phyloP scores from a whole-genome alignment of 2,797 vertebrate genomes.

The Acrossocheilus wenchowensis region DNA sequence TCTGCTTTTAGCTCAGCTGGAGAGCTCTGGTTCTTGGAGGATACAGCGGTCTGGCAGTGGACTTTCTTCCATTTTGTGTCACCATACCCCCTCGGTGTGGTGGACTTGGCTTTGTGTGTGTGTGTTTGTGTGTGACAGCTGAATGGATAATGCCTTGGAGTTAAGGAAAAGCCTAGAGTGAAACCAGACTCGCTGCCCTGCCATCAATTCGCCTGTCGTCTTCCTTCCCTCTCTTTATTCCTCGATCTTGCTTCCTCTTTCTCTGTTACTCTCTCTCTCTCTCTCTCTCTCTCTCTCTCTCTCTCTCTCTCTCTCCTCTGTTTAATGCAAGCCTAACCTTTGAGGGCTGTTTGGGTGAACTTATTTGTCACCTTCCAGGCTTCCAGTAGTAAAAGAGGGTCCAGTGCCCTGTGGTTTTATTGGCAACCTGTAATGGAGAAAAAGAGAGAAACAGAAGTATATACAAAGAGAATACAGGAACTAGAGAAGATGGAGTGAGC shows the following conservation, averaged over 20 bases:
- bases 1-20: constrained; percentile 44
- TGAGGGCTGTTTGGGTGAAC: constrained; percentile 75
- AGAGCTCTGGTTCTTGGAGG: constrained; percentile 36
- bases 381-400: constrained; percentile 65
- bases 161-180: constrained; percentile 57
- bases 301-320: constrained; percentile 14
- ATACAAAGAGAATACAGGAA: constrained; percentile 38
- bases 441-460: constrained; percentile 18
- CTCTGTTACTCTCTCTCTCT: constrained; percentile 16
- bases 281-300: constrained; percentile 18
- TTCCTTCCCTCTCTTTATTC: constrained; percentile 33
- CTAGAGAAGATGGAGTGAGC: constrained; percentile 47
- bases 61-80: constrained; percentile 52
- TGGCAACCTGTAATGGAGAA: constrained; percentile 47
- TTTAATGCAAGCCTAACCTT: constrained; percentile 79
- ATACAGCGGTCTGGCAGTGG: constrained; percentile 47
- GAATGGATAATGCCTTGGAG: constrained; percentile 60
- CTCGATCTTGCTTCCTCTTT: constrained; percentile 8
- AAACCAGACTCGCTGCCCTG: constrained; percentile 55
- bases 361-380: constrained; percentile 80
- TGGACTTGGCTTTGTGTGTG: constrained; percentile 44
- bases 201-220: constrained; percentile 51
- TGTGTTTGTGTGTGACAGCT: constrained; percentile 45
- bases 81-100: constrained; percentile 44
- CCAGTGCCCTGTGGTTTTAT: constrained; percentile 55